Percentiles rank a stretch among this genome's conserved stretches.
These are phyloP conservation scores for Limnephilus lunatus DNA, from an alignment of 2,888 invertebrate species.

Conservation along the genomic window DNA sequence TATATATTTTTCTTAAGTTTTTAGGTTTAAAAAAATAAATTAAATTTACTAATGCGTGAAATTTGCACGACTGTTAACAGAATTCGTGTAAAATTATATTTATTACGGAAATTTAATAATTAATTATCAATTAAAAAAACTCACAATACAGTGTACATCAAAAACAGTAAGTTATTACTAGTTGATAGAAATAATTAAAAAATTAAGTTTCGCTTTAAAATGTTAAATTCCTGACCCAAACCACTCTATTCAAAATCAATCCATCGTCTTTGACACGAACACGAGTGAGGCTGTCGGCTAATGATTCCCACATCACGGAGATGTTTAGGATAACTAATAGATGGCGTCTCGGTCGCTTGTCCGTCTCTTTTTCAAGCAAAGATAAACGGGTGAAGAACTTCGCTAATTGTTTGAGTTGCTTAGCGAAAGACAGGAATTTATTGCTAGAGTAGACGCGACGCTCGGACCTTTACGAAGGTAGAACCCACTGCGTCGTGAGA, in stretches of 20 bases:
- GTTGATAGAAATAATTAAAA: not conserved
- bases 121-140: no score
- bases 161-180: not conserved
- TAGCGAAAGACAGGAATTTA: slow-evolving; percentile 10
- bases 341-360: slow-evolving; percentile 12
- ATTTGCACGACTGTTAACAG: no score
- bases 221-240: not conserved
- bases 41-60: no score
- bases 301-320: slow-evolving; percentile 11
- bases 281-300: not conserved
- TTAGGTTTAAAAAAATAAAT: no score
- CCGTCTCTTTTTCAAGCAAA: not conserved
- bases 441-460: slow-evolving; percentile 1
- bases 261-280: not conserved
- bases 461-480: not conserved
- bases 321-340: slow-evolving; percentile 21
- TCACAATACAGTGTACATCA: no score
- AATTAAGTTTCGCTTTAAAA: not conserved
- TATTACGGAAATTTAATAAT: no score
- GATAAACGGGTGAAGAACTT: slow-evolving; percentile 35
- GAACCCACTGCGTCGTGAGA: not conserved
- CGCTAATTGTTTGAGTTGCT: slow-evolving; percentile 42
- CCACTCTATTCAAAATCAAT: not conserved
- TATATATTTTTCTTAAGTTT: no score
- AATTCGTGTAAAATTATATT: no score